phyloP scores from a whole-genome alignment of 2,113 vertebrate species.

The Amphilophus citrinellus region DNA sequence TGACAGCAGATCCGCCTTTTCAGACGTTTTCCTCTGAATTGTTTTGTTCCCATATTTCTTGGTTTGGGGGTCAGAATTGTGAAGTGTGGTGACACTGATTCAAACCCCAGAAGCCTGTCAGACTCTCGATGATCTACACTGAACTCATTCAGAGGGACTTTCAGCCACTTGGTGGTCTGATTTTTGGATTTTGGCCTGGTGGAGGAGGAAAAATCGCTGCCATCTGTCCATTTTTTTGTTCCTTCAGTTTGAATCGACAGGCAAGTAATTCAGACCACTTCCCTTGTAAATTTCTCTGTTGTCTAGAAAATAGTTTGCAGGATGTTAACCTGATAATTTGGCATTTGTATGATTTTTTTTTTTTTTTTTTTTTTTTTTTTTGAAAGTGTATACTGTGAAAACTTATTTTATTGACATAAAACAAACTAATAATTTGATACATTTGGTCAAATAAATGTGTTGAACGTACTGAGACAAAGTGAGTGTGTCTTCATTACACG shows the following conservation, averaged over 20 bases:
- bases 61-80: slow-evolving; percentile 12
- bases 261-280: slow-evolving; percentile 9
- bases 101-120: slow-evolving; percentile 1
- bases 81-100: not conserved
- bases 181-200: slow-evolving; percentile 15
- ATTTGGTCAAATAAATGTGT: slow-evolving; percentile 30
- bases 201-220: slow-evolving; percentile 19
- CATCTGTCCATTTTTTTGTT: slow-evolving; percentile 40
- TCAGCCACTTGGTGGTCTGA: not conserved
- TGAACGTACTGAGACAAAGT: slow-evolving; percentile 40
- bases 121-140: not conserved
- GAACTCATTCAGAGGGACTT: slow-evolving; percentile 1
- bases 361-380: too few relatives aligned
- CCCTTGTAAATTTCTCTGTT: slow-evolving; percentile 55
- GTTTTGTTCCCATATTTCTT: not conserved
- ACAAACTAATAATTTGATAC: too few relatives aligned
- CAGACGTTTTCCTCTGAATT: not conserved
- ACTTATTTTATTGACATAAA: too few relatives aligned
- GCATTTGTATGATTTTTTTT: not conserved
- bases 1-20: slow-evolving; percentile 16
- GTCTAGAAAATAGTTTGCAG: slow-evolving; percentile 70
- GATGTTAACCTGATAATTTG: slow-evolving; percentile 51
- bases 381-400: too few relatives aligned
- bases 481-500: not conserved
- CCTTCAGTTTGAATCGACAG: not conserved